A percentile compares a stretch with the other conserved stretches of the same genome.
Evolutionary conservation across 2,113 vertebrate species (phyloP).

Genomic region (Lagopus leucura): DNA sequence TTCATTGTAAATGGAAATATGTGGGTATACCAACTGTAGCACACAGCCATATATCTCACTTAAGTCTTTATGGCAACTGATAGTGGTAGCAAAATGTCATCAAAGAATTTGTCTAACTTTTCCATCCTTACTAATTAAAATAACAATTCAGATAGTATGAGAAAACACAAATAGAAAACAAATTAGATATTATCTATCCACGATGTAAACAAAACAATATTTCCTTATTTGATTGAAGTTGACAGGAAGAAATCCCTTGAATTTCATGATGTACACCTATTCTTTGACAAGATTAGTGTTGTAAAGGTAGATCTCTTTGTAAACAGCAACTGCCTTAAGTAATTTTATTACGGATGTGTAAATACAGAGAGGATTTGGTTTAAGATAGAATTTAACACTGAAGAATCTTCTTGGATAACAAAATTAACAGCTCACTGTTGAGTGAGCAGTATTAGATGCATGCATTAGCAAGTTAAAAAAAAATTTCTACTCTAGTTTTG

Average conservation of each 20-base stretch:
- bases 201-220: neutral
- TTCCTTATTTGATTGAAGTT: neutral
- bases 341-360: neutral
- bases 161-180: neutral
- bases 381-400: neutral
- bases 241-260: neutral
- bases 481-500: neutral
- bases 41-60: neutral
- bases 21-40: neutral
- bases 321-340: neutral
- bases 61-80: neutral
- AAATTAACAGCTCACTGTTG: slow-evolving; percentile 18
- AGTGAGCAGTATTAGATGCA: neutral
- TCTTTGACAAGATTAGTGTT: neutral
- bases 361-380: neutral
- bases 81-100: neutral
- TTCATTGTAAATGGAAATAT: neutral
- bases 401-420: neutral
- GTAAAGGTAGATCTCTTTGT: neutral
- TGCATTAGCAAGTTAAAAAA: neutral
- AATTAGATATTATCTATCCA: neutral
- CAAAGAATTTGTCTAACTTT: neutral
- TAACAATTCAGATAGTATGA: neutral
- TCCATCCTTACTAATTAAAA: neutral
- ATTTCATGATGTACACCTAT: neutral